Evolutionary conservation across 2,113 vertebrate genomes (phyloP).

Genomic region (Recurvirostra avosetta): DNA sequence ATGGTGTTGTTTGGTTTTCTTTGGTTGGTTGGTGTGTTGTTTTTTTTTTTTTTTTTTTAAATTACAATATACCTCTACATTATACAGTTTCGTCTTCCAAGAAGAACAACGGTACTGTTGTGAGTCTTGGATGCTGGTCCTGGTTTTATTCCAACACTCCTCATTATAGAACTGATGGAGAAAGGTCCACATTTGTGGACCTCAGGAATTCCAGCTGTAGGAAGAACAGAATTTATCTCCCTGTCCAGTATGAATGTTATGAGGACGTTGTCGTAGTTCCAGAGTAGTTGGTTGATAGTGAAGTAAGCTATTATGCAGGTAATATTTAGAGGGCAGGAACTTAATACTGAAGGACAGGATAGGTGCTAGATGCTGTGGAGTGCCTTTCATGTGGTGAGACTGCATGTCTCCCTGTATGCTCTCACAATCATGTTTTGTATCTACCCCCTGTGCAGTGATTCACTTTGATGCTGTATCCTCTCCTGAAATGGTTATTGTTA

Average conservation of each 20-base stretch:
- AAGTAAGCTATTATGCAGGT: background rate
- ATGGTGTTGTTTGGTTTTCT: background rate
- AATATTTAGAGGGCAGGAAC: background rate
- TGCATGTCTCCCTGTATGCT: background rate
- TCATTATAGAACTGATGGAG: background rate
- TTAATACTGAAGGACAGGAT: background rate
- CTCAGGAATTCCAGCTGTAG: background rate
- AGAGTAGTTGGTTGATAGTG: background rate
- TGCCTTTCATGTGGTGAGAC: background rate
- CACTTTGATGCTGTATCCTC: background rate
- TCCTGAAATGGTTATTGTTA: background rate
- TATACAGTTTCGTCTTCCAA: background rate
- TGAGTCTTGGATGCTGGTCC: background rate
- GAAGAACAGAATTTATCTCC: background rate
- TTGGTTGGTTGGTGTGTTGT: background rate
- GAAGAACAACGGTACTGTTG: background rate
- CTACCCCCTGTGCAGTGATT: background rate
- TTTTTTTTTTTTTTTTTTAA: background rate
- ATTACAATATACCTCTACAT: background rate
- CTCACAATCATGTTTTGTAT: background rate
- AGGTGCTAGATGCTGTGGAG: background rate
- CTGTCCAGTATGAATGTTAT: background rate
- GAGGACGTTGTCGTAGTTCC: background rate
- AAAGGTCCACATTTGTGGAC: background rate
- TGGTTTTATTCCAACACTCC: background rate